Base-by-base conservation (phyloP, 2,113 vertebrate species). In the Barbus barbus region DNA sequence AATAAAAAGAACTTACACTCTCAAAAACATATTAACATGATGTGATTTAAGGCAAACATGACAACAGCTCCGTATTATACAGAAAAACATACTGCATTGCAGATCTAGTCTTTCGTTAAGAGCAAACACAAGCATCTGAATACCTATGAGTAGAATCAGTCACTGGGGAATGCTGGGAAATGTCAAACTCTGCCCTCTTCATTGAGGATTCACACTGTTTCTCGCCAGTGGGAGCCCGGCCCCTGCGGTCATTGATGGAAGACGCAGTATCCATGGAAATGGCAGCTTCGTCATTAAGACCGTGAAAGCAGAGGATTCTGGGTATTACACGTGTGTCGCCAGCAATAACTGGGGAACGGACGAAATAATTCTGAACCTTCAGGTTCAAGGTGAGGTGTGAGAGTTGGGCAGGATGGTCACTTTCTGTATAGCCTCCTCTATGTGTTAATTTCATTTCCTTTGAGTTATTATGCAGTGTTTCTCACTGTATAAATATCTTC, bases 341-440 rank as follows among this genome's bases (percentile, higher is more conserved):
- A 97, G 95, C 86, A 99, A 99, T 93, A 99, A 96, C 91, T 99
- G 97, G 94, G 98, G 97, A 53, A 96, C 96, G 0, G 98, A 99
- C 84, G 97, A 98, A 88, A 98, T 99, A 26, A 94, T 97, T 88
- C 81, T 99, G 83, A 99, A 99, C 91, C 93, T 99, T 67, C 98
- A 99, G 89, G 98, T 99, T 2, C 98, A 99, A 98, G 98, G 98
- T 99, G 93, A 87, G 89, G 46, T 13, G 36, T 8, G 14, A 48
- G 5, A 58, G 51, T 58, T 9, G 2, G 20, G 4, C 3, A 20
- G 14, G 9, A 3, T 8, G 20, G 22, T 44, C 20, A 24, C 22
- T 48, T 53, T 46, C 33, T 38, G 1, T 4, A 69, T 18, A 46
- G 5, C 60, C 60, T 63, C 6, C 14, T 69, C 33, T 38, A 2